Evolutionary conservation across 2,888 invertebrate species (phyloP), one percentile per base, ranked within the genome.

Genomic region (Xestobium rufovillosum): DNA sequence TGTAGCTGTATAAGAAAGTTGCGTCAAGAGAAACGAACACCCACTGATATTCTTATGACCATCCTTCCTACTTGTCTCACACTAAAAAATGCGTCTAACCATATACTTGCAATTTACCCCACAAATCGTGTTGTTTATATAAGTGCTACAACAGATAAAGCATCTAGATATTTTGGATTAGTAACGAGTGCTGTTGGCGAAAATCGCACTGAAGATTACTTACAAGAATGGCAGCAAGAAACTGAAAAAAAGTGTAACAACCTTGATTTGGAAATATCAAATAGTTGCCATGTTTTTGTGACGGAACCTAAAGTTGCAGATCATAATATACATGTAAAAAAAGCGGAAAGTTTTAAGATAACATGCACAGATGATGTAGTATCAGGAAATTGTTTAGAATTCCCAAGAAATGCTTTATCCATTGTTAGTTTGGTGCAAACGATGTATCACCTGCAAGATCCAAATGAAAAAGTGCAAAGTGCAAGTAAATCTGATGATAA

Each of bases 201-300:
- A 39, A 53, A 45, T 8, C 50, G 57, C 26, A 48, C 40, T 28
- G 41, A 44, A 23, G 53, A 55, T 29, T 45, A 44, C 40, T 36
- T 42, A 9, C 45, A 48, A 26, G 53, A 58, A 36, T 53, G 44
- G 13, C 44, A 39, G 41, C 38, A 50, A 16, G 16, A 33, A 14
- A 43, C 47, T 14, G 48, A 48, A 9, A 54, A 55, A 28, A 53
- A 51, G 31, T 40, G 45, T 3, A 55, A 52, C 35, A 55, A 53
- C 33, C 39, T 43, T 10, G 55, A 52, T 56, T 51, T 77, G 6
- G 74, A 75, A 45, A 75, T 79, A 11, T 87, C 87, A 0, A 88
- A 88, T 57, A 90, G 94, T 34, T 94, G 95, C 57, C 95, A 96
- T 64, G 90, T 95, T 1, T 96, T 96, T 61, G 89, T 89, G 41